A percentile compares a stretch with the other conserved stretches of the same genome.
These are phyloP conservation scores for Brachyopa scutellaris DNA, from an alignment of 2,888 invertebrate genomes.

Conservation along the genomic window DNA sequence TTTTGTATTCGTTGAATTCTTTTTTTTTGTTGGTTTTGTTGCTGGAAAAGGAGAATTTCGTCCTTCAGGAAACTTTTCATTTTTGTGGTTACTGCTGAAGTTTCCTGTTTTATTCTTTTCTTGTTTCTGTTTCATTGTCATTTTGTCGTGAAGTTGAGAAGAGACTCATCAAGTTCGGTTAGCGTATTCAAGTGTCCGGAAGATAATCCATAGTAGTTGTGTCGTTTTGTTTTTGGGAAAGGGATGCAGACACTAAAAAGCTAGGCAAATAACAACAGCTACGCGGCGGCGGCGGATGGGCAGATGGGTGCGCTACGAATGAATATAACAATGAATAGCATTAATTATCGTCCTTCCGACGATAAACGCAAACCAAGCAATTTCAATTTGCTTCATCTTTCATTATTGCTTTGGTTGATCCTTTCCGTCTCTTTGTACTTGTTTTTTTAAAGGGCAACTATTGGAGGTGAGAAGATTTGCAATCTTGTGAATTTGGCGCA, in stretches of 20 bases:
- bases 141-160: conserved; percentile 5
- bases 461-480: too few relatives aligned
- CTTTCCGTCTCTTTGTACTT: conserved; percentile 45
- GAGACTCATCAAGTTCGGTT: conserved; percentile 29
- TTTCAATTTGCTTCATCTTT: conserved; percentile 71
- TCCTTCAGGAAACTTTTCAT: conserved; percentile 24
- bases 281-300: not conserved
- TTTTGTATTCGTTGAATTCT: conserved; percentile 8
- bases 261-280: conserved; percentile 8
- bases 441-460: too few relatives aligned
- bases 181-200: conserved; percentile 29
- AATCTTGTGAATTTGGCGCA: too few relatives aligned
- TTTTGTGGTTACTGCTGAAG: conserved; percentile 22
- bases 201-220: conserved; percentile 27
- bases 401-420: conserved; percentile 68
- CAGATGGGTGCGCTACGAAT: not conserved
- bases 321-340: conserved; percentile 64
- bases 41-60: conserved; percentile 4
- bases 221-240: too few relatives aligned
- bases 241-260: not conserved
- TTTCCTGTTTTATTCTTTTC: not conserved
- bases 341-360: conserved; percentile 65
- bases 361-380: conserved; percentile 67
- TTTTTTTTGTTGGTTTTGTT: not conserved
- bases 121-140: not conserved